A percentile compares a stretch with the other conserved stretches of the same genome.
Evolutionary conservation across 2,113 vertebrate species (phyloP).

Genomic region (Dunckerocampus dactyliophorus): DNA sequence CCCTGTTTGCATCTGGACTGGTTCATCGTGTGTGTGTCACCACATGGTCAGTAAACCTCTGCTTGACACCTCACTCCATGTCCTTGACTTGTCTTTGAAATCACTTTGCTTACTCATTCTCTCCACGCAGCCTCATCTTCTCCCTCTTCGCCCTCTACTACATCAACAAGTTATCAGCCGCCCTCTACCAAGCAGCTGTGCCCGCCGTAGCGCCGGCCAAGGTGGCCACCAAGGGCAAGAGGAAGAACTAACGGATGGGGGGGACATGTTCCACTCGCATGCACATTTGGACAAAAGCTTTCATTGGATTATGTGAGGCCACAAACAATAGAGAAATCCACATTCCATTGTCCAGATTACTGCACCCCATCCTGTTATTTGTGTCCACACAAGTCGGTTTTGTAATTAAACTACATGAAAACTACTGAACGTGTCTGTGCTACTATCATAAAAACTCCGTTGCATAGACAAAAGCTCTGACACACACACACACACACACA

Average conservation of each 20-base stretch:
- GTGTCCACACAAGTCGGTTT: slow-evolving; percentile 43
- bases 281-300: not conserved
- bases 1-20: slow-evolving; percentile 90
- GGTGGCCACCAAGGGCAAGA: slow-evolving; percentile 85
- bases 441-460: too few relatives aligned
- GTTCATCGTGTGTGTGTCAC: slow-evolving; percentile 95
- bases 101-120: not conserved
- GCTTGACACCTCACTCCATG: not conserved
- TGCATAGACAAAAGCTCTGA: too few relatives aligned
- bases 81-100: not conserved
- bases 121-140: slow-evolving; percentile 84
- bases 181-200: slow-evolving; percentile 82
- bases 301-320: not conserved
- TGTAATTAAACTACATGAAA: slow-evolving; percentile 63
- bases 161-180: slow-evolving; percentile 95
- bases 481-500: too few relatives aligned
- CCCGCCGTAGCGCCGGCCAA: slow-evolving; percentile 73
- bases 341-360: slow-evolving; percentile 46
- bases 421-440: not conserved
- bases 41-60: slow-evolving; percentile 83
- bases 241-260: slow-evolving; percentile 79
- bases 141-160: slow-evolving; percentile 90
- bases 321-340: not conserved
- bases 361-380: slow-evolving; percentile 1
- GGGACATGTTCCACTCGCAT: too few relatives aligned